Conservation (phyloP, 2,113 vertebrate genomes). For the Lichenostomus cassidix region DNA sequence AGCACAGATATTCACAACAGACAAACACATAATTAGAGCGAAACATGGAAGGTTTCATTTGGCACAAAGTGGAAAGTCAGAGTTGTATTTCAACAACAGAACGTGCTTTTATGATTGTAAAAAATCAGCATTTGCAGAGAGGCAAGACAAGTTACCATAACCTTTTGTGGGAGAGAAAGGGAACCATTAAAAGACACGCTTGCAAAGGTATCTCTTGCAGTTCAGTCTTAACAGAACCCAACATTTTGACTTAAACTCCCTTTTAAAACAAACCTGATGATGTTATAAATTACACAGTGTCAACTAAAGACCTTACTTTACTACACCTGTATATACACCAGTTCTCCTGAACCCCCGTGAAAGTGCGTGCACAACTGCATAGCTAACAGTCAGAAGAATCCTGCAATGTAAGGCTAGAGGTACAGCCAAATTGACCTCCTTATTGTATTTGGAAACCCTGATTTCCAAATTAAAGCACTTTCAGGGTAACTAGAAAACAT, state of each 20-base stretch:
- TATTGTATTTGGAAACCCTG: neutral
- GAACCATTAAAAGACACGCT: neutral
- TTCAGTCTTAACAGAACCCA: neutral
- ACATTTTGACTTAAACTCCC: neutral
- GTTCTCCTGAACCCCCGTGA: neutral
- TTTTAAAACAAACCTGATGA: neutral
- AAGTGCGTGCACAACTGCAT: constrained; percentile 3
- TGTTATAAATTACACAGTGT: neutral
- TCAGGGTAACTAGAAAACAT: neutral
- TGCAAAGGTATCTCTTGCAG: neutral
- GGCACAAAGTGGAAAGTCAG: neutral
- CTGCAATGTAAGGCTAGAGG: neutral
- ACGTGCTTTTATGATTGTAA: neutral
- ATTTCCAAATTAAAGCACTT: constrained; percentile 22
- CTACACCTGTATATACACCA: neutral
- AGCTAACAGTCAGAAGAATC: constrained; percentile 2
- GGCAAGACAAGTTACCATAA: neutral
- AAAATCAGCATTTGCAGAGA: neutral
- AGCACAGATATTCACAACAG: neutral
- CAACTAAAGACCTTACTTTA: neutral
- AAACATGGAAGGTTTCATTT: neutral
- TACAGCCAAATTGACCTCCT: neutral
- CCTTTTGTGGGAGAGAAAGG: neutral
- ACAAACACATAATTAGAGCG: neutral
- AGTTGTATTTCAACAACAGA: neutral